Evolutionary conservation across 30 jellyfish, hydroid and myxozoan species (phyloP), one percentile per base, ranked within the genome.

Genomic region (Aurelia sp.): DNA sequence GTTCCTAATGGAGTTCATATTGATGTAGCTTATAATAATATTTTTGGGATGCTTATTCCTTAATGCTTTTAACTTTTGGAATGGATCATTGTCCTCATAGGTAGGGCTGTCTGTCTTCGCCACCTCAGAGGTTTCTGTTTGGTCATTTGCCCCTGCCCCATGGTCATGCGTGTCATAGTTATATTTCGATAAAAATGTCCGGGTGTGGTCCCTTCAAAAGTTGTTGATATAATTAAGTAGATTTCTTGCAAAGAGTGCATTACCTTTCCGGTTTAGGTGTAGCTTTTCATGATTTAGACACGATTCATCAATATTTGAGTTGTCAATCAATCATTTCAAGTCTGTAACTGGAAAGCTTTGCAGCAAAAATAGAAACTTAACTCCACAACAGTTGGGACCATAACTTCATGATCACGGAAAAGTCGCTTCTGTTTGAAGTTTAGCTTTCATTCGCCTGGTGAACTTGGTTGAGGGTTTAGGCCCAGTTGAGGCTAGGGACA

Each of bases 1-100:
- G 41, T 78, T 78, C 72, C 85, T 18, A 17, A 59, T 35, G 9
- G 89, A 78, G 84, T 22, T 78, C 47, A 61, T 58, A 59, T 78
- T 27, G n/a, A 77, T 58, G 78, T 18, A 77, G 78, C 88, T 77
- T 58, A 57, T 60, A 5, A 77, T 77, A 3, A 77, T 60, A 58
- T 77, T 63, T n/a, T 57, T 77, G 13, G 19, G 76, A 77, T 77
- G 62, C 77, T 58, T 77, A 47, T 73, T 73, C 20, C 71, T 52
- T 50, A 73, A 67, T 19, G 55, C 50, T 73, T 73, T 50, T 73
- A 73, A 48, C 57, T 73, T 70, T 70, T 73, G 51, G 53, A 50
- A 73, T 73, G 53, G 9, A 4, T 70, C 81, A 33, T 70, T 70
- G 24, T n/a, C 81, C 50, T 70, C 63, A 70, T 16, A 7, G 63